Percentiles rank a stretch among this genome's conserved stretches.
Evolutionary conservation across 2,113 vertebrate genomes (phyloP).

Genomic region (Motacilla alba): DNA sequence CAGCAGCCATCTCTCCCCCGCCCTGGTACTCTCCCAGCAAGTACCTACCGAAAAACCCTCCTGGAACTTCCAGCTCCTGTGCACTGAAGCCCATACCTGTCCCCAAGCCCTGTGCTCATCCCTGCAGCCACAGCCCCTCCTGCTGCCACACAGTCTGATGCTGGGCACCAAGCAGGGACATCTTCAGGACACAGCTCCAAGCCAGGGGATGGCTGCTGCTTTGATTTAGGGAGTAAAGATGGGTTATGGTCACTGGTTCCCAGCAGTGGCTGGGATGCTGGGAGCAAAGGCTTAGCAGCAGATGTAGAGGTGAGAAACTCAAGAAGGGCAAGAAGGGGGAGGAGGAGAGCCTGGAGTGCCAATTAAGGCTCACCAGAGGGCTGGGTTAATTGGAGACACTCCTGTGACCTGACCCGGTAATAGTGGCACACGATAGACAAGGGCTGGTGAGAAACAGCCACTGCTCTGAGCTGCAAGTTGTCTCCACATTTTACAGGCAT

Average conservation of each 20-base stretch:
- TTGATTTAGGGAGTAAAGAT: background rate
- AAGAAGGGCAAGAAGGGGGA: background rate
- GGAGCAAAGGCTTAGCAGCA: background rate
- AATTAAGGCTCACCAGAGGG: constrained; percentile 2
- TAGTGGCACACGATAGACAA: fast-evolving
- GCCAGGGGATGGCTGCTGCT: background rate
- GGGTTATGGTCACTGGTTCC: background rate
- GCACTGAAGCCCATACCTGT: background rate
- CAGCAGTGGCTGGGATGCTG: background rate
- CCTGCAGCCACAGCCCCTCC: background rate
- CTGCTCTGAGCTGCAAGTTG: background rate
- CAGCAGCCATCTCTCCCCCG: background rate
- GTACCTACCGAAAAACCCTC: background rate
- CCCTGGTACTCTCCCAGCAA: background rate
- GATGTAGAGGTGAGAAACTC: background rate
- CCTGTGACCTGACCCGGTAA: background rate
- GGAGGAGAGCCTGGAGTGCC: background rate
- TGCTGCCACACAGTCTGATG: background rate
- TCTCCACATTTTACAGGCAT: background rate
- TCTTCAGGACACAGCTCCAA: background rate
- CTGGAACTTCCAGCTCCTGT: background rate
- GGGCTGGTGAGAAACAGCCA: background rate
- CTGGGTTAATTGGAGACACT: constrained; percentile 10
- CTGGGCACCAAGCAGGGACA: background rate
- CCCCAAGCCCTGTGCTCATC: background rate